Conservation (phyloP, 2,797 vertebrate genomes). For the Xiphorhynchus erythropygius region DNA sequence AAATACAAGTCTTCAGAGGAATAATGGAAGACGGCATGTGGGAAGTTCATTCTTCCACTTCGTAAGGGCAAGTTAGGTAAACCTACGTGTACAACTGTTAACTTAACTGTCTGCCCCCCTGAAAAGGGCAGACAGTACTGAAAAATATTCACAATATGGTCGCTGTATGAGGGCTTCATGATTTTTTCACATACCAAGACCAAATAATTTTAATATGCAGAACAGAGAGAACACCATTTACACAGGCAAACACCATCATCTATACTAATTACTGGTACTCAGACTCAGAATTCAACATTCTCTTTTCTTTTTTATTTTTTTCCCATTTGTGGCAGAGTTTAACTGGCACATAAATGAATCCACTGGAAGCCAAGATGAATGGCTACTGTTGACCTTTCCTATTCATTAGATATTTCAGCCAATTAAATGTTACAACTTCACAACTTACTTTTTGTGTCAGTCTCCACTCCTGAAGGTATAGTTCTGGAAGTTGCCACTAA, state of each 20-base stretch:
- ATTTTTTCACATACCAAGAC: not conserved
- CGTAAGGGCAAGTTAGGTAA: not conserved
- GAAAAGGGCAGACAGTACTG: not conserved
- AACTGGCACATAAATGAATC: not conserved
- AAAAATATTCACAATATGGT: not conserved
- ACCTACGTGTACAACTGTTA: not conserved
- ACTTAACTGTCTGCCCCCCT: not conserved
- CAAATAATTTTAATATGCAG: not conserved
- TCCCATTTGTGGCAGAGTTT: not conserved
- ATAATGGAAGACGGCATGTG: not conserved
- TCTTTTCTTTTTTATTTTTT: not conserved
- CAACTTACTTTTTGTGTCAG: not conserved
- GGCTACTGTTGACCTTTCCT: not conserved
- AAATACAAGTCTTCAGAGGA: not conserved
- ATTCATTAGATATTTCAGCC: not conserved
- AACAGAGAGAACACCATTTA: not conserved
- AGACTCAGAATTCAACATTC: not conserved
- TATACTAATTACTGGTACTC: not conserved
- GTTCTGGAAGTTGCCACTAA: constrained; percentile 38
- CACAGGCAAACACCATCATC: not conserved
- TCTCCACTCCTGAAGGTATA: not conserved
- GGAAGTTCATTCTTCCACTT: not conserved
- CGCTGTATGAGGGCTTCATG: not conserved
- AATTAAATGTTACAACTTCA: not conserved
- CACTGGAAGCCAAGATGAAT: not conserved